Base-by-base conservation (phyloP, 2,888 invertebrate species). In the Heliconius charithonia region DNA sequence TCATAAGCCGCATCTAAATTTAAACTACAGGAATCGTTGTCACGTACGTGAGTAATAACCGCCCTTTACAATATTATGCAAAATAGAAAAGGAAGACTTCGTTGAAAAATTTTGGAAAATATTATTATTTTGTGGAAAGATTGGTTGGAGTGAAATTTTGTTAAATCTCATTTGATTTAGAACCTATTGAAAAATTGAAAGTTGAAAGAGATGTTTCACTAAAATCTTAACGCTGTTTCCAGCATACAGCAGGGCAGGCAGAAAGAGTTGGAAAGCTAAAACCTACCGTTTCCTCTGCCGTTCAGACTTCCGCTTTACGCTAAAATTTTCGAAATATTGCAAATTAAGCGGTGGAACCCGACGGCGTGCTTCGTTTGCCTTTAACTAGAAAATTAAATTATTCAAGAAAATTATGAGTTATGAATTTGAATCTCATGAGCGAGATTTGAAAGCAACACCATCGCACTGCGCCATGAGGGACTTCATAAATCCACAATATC, bases 1-100 rank as follows among this genome's bases (percentile, higher is more conserved):
- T 86, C 51, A 77, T 82, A 82, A 77, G 69, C 80, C 80, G 80
- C 69, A 75, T 77, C 76, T 75, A 76, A 77, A 71, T 76, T 69
- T 76, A 77, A 76, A 81, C 73, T 80, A 77, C 78, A 77, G 74
- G 73, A 69, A 79, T 79, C 79, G 62, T 74, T 62, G 78, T 79
- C 77, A 80, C 80, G 77, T 82, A 76, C 77, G 16, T 32, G 75
- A 76, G 78, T 81, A 82, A 82, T 81, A 79, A 77, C 75, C 79
- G 75, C 72, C 70, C 74, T 59, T 65, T 51, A 77, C 27, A 45
- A 65, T 51, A 4, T 62, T 74, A 41, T 74, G 37, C 22, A 63
- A 19, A 63, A 41, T 19, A 41, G 16, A 25, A 37, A 62, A n/a
- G 41, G 10, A 71, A 25, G 13, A 25, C 13, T 10, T 62, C 25